These are phyloP conservation scores for Sinocyclocheilus grahami DNA, from an alignment of 2,113 vertebrate species.

Conservation along the genomic window DNA sequence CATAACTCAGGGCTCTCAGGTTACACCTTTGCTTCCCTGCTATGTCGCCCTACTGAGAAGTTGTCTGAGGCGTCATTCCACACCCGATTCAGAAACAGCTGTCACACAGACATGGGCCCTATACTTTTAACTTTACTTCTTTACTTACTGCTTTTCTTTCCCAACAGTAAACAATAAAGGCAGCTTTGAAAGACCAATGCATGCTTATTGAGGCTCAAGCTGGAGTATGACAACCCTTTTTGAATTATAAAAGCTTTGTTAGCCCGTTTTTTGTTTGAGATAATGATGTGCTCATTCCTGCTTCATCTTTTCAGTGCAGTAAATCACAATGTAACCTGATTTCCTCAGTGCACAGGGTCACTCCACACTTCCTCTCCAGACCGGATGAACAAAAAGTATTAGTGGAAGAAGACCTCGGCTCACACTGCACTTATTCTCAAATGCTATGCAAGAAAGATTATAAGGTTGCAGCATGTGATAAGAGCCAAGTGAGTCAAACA, in stretches of 20 bases:
- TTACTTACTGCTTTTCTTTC: too few species aligned
- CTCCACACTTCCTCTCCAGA: conserved; percentile 58
- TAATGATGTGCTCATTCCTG: not conserved
- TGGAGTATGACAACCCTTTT: too few species aligned
- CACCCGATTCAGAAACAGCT: too few species aligned
- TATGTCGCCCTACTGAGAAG: too few species aligned
- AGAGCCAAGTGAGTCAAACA: conserved; percentile 41
- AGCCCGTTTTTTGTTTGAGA: not conserved
- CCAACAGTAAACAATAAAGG: too few species aligned
- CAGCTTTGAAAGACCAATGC: too few species aligned
- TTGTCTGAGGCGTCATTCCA: too few species aligned
- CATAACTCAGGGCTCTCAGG: too few species aligned
- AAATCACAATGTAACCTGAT: conserved; percentile 31
- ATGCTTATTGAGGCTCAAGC: too few species aligned
- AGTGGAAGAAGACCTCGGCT: conserved; percentile 64
- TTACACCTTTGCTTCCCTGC: too few species aligned
- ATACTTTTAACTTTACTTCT: too few species aligned
- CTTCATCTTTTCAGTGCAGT: not conserved
- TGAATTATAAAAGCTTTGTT: not conserved
- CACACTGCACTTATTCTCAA: conserved; percentile 57
- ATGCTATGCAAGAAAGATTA: conserved; percentile 65
- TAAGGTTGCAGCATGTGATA: conserved; percentile 32
- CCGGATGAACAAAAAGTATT: conserved; percentile 59
- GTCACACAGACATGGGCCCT: too few species aligned
- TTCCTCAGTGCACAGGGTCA: conserved; percentile 60